Percentiles rank a stretch among this genome's conserved stretches.
Evolutionary conservation across 2,797 vertebrate genomes (phyloP).

Genomic region (Rhadinocentrus ornatus): DNA sequence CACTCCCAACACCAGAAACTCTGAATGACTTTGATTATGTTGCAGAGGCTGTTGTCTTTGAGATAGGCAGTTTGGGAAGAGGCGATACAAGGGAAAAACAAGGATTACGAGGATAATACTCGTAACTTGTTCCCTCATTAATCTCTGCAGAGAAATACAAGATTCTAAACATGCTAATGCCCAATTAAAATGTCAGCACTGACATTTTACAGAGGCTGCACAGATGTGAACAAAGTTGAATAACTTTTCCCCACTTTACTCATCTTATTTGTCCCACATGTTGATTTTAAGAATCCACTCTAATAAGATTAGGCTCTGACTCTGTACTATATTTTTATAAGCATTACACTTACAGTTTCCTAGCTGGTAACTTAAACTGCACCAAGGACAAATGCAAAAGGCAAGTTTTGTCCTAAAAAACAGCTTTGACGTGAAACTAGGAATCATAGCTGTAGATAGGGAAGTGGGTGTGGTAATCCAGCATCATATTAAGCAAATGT

Average conservation of each 20-base stretch:
- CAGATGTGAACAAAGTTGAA: conserved; percentile 42
- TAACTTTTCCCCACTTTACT: conserved; percentile 44
- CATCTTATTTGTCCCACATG: conserved; percentile 19
- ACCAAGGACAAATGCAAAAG: conserved; percentile 14
- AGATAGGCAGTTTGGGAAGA: conserved; percentile 54
- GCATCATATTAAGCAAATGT: neutral
- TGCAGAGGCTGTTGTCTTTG: conserved; percentile 67
- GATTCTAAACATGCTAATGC: conserved; percentile 67
- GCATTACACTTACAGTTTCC: neutral
- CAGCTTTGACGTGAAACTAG: conserved; percentile 5
- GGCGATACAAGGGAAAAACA: neutral
- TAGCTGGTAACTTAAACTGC: neutral
- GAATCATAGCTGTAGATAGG: neutral
- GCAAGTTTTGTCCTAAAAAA: conserved; percentile 11
- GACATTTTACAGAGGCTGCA: conserved; percentile 57
- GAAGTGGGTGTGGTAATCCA: neutral
- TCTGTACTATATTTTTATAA: conserved; percentile 2
- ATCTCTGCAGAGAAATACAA: conserved; percentile 59
- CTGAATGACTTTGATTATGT: conserved; percentile 50
- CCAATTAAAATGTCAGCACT: conserved; percentile 69
- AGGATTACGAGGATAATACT: conserved; percentile 67
- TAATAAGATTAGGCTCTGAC: conserved; percentile 25
- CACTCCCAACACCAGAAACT: conserved; percentile 20
- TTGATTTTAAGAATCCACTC: conserved; percentile 29
- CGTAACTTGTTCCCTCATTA: conserved; percentile 62